Base-by-base conservation (phyloP, 2,113 vertebrate species). In the Antechinus flavipes region DNA sequence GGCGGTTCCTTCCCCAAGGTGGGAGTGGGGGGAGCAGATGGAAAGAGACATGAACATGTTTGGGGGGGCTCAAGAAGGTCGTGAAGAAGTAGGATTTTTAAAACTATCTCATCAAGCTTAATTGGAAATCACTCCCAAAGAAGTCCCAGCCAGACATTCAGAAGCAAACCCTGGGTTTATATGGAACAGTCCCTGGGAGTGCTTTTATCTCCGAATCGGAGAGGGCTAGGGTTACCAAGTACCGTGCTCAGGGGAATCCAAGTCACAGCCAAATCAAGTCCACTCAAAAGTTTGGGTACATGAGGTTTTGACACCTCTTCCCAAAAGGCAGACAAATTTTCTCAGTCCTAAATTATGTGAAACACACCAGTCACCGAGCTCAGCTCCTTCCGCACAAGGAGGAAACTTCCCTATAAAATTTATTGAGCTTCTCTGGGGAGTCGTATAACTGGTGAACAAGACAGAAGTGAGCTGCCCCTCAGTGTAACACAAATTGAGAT, bases 381-480 rank as follows among this genome's bases (percentile, higher is more conserved):
- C 46, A 93, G 89, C 91, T 96, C 94, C 95, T 97, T 98, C 97
- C 54, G 92, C 96, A 92, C 94, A n/a, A 98, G 97, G 93, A 98
- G 97, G 95, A 96, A 97, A 96, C 35, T 90, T 95, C 76, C 94
- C 96, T 97, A 54, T 96, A 96, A 98, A 96, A 97, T 97, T 91
- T 96, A 97, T 10, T 94, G 96, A 96, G 93, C 93, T 68, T 84
- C 94, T 98, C 97, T 95, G 92, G 93, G 97, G 96, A 98, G 97
- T n/a, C 97, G 90, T 95, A 93, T 9, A 89, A 96, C 96, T 96
- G 96, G 96, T 90, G 97, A 97, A 97, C 97, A 97, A 95, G 96
- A 97, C 94, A 93, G 96, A 98, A 96, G 94, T 93, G 98, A 92
- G 76, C 97, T 94, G 93, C 95, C 94, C 89, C 97, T 96, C 97